Base-by-base conservation (phyloP, 2,113 vertebrate genomes). In the Nothocercus julius region DNA sequence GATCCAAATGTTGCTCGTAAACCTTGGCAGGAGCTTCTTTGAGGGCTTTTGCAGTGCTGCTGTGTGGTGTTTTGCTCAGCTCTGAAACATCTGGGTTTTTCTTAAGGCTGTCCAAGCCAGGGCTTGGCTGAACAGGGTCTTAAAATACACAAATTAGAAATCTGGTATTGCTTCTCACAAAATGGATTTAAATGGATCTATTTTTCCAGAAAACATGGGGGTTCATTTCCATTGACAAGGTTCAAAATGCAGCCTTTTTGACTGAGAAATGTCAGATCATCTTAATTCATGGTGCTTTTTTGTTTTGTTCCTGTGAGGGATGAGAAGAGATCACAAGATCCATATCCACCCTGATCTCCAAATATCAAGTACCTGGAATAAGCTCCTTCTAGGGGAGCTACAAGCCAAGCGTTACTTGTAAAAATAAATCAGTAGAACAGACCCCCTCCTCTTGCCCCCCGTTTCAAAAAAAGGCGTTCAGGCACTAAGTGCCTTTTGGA, bases 311-410 rank as follows among this genome's bases (percentile, higher is more conserved):
- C 84, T 59, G 49, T 89, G 85, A 92, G 44, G 49, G 54, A 82
- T 77, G 75, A 89, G 54, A 58, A 54, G 22, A 17, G 40, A 83
- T 77, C 85, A 77, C 42, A 93, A 92, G 87, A 89, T 45, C 54
- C 0, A 0, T 66, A 82, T 92, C 58, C 62, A 82, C 62, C 59
- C 44, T 88, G 85, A 82, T 78, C 84, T 87, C 90, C 68, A 90
- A 90, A 94, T 88, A 73, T 78, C 93, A 95, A 86, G 47, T 81
- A 53, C 47, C 85, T 86, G 87, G 87, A 96, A 96, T 22, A 68
- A 93, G 47, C 77, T 72, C 68, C 79, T 95, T 95, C 79, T 68
- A 93, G 42, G 2, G 3, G 83, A 90, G 77, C 76, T 64, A 90
- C 38, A 38, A 80, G 64, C 51, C 93, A 92, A 78, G 73, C 18